Evolutionary conservation across 1,140 invertebrate species (phyloP).

Genomic region (Cherax quadricarinatus): DNA sequence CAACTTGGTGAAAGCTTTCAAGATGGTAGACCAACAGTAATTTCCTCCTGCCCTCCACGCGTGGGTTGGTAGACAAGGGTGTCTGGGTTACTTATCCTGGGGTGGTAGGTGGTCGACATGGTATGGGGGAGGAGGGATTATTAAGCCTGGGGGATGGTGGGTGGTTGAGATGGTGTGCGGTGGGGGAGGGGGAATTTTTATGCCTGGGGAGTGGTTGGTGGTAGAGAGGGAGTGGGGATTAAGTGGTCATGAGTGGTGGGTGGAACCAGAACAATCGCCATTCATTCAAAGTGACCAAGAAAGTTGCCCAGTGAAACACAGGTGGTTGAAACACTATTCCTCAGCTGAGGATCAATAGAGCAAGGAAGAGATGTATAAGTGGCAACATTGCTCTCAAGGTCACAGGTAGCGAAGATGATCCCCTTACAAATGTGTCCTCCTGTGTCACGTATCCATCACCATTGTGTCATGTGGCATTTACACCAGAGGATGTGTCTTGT

Average conservation of each 20-base stretch:
- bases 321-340: too few species aligned
- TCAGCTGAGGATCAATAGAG: not conserved
- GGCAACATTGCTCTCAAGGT: not conserved
- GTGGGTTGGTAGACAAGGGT: not conserved
- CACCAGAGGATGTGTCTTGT: too few species aligned
- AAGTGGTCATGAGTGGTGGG: not conserved
- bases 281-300: too few species aligned
- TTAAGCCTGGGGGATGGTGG: too few species aligned
- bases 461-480: too few species aligned
- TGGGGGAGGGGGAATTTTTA: too few species aligned
- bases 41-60: conserved; percentile 33
- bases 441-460: not conserved
- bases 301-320: too few species aligned
- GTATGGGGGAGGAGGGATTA: not conserved
- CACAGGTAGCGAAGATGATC: conserved; percentile 11
- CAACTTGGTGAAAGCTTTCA: not conserved
- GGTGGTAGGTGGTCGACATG: not conserved
- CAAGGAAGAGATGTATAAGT: not conserved
- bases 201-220: too few species aligned
- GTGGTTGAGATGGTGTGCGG: too few species aligned
- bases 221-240: too few species aligned
- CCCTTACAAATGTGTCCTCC: not conserved
- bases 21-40: conserved; percentile 38
- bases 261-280: not conserved
- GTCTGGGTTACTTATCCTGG: not conserved